Conservation (phyloP, 2,113 vertebrate species). For the Otus sunia region DNA sequence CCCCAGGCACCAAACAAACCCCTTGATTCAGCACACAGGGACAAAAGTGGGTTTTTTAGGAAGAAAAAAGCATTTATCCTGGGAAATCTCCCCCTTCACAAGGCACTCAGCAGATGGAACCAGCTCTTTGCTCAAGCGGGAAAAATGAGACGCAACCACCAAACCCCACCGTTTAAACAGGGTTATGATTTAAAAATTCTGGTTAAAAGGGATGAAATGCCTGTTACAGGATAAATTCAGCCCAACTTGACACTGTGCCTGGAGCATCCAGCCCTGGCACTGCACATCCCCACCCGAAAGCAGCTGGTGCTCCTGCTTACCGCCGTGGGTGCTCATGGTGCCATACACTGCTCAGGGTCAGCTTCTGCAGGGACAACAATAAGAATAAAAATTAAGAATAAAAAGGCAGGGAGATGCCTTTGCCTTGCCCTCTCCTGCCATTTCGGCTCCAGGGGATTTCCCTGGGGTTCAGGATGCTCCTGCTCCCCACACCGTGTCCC, state of each 20-base stretch:
- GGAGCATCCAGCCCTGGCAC: not conserved
- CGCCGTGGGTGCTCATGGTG: not conserved
- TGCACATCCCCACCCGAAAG: not conserved
- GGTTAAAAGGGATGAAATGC: not conserved
- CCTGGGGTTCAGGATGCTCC: not conserved
- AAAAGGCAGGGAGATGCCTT: not conserved
- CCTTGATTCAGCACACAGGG: fast-evolving
- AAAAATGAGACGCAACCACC: not conserved
- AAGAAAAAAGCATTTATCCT: not conserved
- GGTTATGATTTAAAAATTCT: not conserved
- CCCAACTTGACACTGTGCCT: not conserved
- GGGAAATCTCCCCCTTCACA: fast-evolving
- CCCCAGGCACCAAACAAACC: not conserved
- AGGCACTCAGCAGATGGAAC: not conserved
- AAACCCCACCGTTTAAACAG: fast-evolving
- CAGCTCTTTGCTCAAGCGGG: not conserved
- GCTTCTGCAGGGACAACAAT: not conserved
- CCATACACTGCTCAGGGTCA: not conserved
- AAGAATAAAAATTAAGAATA: not conserved
- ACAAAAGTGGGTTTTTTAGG: not conserved
- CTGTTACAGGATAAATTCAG: not conserved
- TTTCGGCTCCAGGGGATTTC: not conserved
- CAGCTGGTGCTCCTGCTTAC: fast-evolving
- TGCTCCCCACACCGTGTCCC: fast-evolving
- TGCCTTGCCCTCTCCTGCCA: not conserved